These are phyloP conservation scores for Vannuccia rotundouncinata DNA, from an alignment of 2,888 invertebrate species.

Conservation along the genomic window DNA sequence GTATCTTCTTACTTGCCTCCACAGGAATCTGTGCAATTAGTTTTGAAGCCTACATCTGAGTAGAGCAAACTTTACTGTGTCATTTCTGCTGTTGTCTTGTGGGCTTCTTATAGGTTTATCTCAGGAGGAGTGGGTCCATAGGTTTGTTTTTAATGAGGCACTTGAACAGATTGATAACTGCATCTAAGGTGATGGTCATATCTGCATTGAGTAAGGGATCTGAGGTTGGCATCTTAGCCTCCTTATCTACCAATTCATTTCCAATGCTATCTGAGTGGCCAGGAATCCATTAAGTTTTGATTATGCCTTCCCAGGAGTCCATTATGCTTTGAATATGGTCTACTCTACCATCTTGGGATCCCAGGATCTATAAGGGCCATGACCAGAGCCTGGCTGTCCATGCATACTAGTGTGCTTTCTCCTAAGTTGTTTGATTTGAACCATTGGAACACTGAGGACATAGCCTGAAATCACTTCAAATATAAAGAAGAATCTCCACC, in stretches of 20 bases:
- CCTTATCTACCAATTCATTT: neutral
- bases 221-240: neutral
- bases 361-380: neutral
- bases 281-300: neutral
- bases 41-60: neutral
- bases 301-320: neutral
- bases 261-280: neutral
- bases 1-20: neutral
- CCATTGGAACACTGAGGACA: neutral
- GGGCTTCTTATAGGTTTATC: neutral
- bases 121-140: neutral
- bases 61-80: neutral
- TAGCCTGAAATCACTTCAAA: too few species aligned
- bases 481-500: too few species aligned
- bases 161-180: neutral
- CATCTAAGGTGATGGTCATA: neutral
- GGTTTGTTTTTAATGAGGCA: neutral
- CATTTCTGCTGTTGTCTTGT: neutral
- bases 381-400: neutral
- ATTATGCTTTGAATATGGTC: neutral
- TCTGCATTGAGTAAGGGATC: neutral
- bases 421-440: neutral
- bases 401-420: neutral
- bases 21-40: neutral
- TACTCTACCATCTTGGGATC: neutral